These are phyloP conservation scores for Misgurnus anguillicaudatus DNA, from an alignment of 2,113 vertebrate species.

Conservation along the genomic window DNA sequence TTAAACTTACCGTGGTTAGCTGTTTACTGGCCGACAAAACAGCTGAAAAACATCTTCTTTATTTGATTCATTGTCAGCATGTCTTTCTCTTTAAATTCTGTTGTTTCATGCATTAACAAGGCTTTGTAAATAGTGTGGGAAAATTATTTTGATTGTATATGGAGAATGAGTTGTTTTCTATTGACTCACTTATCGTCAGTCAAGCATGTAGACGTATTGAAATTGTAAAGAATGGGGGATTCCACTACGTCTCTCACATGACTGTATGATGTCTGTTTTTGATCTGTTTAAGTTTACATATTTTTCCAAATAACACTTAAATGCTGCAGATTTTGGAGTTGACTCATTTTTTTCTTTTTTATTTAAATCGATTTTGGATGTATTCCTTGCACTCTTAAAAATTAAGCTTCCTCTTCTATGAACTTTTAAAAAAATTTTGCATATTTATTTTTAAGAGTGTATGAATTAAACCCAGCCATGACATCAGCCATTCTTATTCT, in stretches of 20 bases:
- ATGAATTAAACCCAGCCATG: too few species aligned
- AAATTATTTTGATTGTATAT: conserved; percentile 23
- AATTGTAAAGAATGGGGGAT: background rate
- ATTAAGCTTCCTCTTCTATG: too few species aligned
- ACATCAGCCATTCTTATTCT: background rate
- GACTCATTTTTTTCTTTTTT: conserved; percentile 47
- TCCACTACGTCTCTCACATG: conserved; percentile 15
- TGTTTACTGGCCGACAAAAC: background rate
- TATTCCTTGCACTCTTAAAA: too few species aligned
- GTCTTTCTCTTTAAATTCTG: background rate
- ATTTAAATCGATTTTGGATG: too few species aligned
- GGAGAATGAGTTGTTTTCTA: conserved; percentile 12
- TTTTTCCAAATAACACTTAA: conserved; percentile 66
- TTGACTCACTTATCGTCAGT: conserved; percentile 26
- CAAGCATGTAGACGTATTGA: background rate
- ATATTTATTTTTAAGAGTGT: too few species aligned
- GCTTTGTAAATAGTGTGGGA: conserved; percentile 32
- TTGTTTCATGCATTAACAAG: background rate
- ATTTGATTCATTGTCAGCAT: conserved; percentile 10
- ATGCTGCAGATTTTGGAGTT: conserved; percentile 53
- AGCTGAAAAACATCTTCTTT: background rate
- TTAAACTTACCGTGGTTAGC: background rate
- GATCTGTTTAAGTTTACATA: conserved; percentile 45
- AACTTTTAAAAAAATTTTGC: too few species aligned
- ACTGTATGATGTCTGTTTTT: conserved; percentile 48